Conservation (phyloP, 2,888 invertebrate genomes). For the Andrena camellia region DNA sequence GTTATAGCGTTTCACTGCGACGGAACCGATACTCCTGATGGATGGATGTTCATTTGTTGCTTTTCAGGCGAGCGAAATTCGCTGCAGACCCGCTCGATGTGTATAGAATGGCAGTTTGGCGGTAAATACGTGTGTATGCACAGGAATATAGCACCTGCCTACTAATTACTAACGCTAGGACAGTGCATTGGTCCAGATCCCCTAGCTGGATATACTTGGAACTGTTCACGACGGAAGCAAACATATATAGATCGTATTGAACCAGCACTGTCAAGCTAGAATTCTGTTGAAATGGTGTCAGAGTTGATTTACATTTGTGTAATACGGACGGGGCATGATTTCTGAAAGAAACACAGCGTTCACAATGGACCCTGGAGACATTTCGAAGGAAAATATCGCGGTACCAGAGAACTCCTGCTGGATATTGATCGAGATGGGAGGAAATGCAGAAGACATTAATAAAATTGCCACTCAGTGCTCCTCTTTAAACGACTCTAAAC, state of each 20-base stretch:
- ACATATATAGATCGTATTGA: constrained; percentile 46
- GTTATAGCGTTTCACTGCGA: constrained; percentile 19
- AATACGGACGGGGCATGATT: neutral
- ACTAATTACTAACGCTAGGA: constrained; percentile 50
- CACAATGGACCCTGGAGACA: no score
- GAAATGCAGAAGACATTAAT: no score
- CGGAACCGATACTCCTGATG: constrained; percentile 10
- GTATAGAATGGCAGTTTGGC: constrained; percentile 7
- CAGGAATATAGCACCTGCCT: constrained; percentile 34
- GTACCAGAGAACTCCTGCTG: no score
- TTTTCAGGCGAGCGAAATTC: constrained; percentile 44
- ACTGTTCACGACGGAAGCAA: constrained; percentile 42
- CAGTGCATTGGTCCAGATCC: constrained; percentile 42
- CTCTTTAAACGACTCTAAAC: no score
- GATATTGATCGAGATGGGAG: no score
- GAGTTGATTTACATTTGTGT: constrained; percentile 8
- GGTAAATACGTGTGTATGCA: constrained; percentile 20
- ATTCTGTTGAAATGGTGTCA: constrained; percentile 28
- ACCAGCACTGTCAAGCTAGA: constrained; percentile 29
- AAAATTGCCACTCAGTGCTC: no score
- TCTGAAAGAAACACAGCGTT: no score
- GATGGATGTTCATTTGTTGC: constrained; percentile 49
- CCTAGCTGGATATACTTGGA: constrained; percentile 39
- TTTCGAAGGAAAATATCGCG: no score
- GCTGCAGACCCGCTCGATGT: constrained; percentile 15